These are phyloP conservation scores for Salmo trutta DNA, from an alignment of 2,797 vertebrate genomes.

Conservation along the genomic window DNA sequence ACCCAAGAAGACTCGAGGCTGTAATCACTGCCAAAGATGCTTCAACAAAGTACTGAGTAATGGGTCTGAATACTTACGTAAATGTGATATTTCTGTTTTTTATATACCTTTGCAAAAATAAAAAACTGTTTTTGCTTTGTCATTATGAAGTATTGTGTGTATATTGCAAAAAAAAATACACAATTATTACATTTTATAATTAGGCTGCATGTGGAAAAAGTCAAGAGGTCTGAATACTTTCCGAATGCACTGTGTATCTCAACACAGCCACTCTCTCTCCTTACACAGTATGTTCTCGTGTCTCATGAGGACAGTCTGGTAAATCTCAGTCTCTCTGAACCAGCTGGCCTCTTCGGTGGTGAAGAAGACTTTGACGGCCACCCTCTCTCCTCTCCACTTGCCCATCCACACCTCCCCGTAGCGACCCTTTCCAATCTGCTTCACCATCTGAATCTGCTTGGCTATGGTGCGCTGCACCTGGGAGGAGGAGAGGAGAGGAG, in stretches of 20 bases:
- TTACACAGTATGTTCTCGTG: conserved; percentile 97
- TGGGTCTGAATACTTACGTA: no score
- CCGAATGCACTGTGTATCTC: neutral
- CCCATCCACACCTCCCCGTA: conserved; percentile 99
- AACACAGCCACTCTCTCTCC: conserved; percentile 20
- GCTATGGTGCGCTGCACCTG: conserved; percentile 98
- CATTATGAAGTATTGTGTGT: no score
- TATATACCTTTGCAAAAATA: no score
- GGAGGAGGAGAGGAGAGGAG: neutral
- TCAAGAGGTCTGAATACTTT: no score
- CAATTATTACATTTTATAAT: no score
- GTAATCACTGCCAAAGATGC: no score
- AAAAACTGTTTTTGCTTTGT: no score
- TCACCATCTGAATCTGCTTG: conserved; percentile 99
- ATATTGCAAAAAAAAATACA: no score
- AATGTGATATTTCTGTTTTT: no score
- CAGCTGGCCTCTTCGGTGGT: conserved; percentile 97
- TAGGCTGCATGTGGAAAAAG: no score
- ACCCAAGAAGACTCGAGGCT: no score
- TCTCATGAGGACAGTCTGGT: conserved; percentile 97
- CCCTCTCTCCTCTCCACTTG: conserved; percentile 93
- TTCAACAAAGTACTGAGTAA: no score
- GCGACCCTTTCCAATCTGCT: conserved; percentile 95
- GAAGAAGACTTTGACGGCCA: conserved; percentile 97
- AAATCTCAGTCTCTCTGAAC: conserved; percentile 98